Evolutionary conservation across 1,140 invertebrate species (phyloP).

Genomic region (Bombus turneri): DNA sequence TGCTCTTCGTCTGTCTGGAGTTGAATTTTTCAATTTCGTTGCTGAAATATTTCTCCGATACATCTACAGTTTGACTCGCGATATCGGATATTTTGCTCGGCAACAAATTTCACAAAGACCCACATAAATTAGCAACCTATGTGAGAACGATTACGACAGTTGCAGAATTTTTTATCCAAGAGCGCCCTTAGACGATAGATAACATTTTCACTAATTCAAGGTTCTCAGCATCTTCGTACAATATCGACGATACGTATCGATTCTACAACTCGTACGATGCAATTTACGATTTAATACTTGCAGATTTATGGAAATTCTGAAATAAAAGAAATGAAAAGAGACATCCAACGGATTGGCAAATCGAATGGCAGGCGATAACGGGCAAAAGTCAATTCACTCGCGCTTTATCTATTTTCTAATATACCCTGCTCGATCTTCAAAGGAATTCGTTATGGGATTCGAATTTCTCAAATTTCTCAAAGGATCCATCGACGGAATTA

Average conservation of each 20-base stretch:
- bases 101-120: background rate
- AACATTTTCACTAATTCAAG: too few relatives aligned
- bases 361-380: too few relatives aligned
- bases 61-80: background rate
- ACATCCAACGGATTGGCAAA: too few relatives aligned
- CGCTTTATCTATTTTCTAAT: background rate
- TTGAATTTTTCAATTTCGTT: too few relatives aligned
- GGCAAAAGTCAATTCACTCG: too few relatives aligned
- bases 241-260: too few relatives aligned
- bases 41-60: background rate
- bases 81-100: fast-evolving
- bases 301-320: background rate
- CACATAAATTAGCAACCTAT: background rate
- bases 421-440: fast-evolving
- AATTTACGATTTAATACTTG: background rate
- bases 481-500: too few relatives aligned
- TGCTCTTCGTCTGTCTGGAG: too few relatives aligned
- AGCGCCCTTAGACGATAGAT: too few relatives aligned
- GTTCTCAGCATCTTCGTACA: too few relatives aligned
- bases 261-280: background rate
- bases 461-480: background rate
- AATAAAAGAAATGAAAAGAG: background rate
- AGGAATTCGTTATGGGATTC: too few relatives aligned
- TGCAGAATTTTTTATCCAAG: background rate
- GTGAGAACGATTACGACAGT: background rate